phyloP scores from a whole-genome alignment of 2,888 invertebrate species.

The Pyralis farinalis region DNA sequence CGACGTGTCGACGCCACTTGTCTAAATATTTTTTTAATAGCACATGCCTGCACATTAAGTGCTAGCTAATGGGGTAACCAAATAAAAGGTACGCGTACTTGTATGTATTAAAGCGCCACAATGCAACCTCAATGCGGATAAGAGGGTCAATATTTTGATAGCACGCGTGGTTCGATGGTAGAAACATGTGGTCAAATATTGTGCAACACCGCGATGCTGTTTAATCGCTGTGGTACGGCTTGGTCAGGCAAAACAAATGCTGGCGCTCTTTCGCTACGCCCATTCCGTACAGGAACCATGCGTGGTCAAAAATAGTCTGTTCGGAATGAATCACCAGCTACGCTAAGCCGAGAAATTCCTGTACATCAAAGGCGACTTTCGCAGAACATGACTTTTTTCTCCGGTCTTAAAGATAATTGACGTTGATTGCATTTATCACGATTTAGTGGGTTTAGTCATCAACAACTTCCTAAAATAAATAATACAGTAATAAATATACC shows the following conservation, averaged over 20 bases:
- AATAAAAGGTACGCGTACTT: slow-evolving; percentile 62
- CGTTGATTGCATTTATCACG: slow-evolving; percentile 6
- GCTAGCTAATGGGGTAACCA: slow-evolving; percentile 68
- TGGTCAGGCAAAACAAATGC: slow-evolving; percentile 50
- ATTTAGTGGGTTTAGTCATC: background rate
- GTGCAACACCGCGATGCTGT: slow-evolving; percentile 60
- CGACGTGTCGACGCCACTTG: slow-evolving; percentile 45
- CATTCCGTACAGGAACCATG: slow-evolving; percentile 30
- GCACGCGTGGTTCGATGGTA: slow-evolving; percentile 60
- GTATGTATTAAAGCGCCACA: slow-evolving; percentile 61
- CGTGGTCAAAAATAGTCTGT: slow-evolving; percentile 55
- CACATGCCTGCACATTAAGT: slow-evolving; percentile 57
- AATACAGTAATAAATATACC: too few relatives aligned
- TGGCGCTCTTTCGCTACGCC: slow-evolving; percentile 52
- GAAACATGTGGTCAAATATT: slow-evolving; percentile 77
- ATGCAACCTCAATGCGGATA: slow-evolving; percentile 62
- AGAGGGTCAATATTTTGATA: slow-evolving; percentile 79
- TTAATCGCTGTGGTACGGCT: slow-evolving; percentile 52
- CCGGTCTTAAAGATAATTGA: slow-evolving; percentile 21
- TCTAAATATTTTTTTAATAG: slow-evolving; percentile 62
- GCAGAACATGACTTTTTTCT: slow-evolving; percentile 47
- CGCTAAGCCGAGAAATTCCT: slow-evolving; percentile 64
- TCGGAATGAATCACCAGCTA: slow-evolving; percentile 65
- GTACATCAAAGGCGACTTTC: slow-evolving; percentile 66
- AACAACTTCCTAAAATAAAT: too few relatives aligned